A percentile compares a stretch with the other conserved stretches of the same genome.
Evolutionary conservation across 2,113 vertebrate species (phyloP).

Genomic region (Heterochromis multidens): DNA sequence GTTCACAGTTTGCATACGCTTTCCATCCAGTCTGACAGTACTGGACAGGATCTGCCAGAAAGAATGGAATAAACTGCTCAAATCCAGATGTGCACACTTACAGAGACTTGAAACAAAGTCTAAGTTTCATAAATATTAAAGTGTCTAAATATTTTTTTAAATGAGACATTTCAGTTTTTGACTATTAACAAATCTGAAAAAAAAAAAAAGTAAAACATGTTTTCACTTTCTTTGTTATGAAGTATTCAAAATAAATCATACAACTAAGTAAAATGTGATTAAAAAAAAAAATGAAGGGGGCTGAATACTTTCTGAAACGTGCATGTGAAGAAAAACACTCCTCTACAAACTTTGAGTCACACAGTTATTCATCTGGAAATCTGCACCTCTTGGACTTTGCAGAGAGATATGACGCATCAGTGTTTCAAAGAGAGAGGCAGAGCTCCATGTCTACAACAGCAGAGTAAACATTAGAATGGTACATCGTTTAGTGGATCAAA

Average conservation of each 20-base stretch:
- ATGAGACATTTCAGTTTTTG: neutral
- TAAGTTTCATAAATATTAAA: neutral
- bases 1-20: neutral
- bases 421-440: neutral
- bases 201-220: neutral
- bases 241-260: neutral
- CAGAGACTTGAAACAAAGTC: neutral
- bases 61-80: neutral
- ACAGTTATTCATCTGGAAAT: neutral
- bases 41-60: neutral
- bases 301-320: neutral
- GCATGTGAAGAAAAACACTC: no score
- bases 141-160: neutral
- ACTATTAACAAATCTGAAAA: no score
- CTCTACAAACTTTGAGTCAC: neutral
- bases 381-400: neutral
- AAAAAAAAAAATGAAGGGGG: no score
- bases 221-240: neutral
- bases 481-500: neutral
- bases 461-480: neutral
- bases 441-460: neutral
- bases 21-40: neutral
- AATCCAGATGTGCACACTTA: neutral
- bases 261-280: neutral
- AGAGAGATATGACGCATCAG: neutral